Evolutionary conservation across 2,888 invertebrate species (phyloP).

Genomic region (Chalcosyrphus nemorum): DNA sequence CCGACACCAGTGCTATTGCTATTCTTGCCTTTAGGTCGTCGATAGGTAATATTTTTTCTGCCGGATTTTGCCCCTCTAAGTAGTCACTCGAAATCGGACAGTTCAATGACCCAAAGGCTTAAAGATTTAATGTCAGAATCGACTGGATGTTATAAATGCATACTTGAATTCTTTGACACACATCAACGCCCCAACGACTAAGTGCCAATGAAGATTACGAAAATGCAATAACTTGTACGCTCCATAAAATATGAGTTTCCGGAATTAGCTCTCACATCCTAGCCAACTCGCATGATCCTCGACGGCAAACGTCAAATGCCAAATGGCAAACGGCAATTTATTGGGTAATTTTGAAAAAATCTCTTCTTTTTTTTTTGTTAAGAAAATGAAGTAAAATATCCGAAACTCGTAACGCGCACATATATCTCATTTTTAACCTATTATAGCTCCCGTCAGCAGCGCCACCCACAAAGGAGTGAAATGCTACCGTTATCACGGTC

Average conservation of each 20-base stretch:
- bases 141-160: not conserved
- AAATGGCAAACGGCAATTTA: not conserved
- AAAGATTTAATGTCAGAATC: not conserved
- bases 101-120: not conserved
- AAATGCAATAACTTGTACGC: constrained; percentile 11
- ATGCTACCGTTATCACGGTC: constrained; percentile 30
- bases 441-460: constrained; percentile 22
- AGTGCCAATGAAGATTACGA: not conserved
- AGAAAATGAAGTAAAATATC: constrained; percentile 7
- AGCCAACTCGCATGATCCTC: not conserved
- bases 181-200: not conserved
- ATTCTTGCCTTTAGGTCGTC: not conserved
- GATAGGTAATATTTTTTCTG: not conserved
- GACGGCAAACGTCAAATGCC: too few species aligned
- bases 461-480: not conserved
- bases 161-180: not conserved
- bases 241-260: constrained; percentile 2
- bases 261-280: not conserved
- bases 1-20: not conserved
- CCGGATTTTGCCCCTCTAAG: not conserved
- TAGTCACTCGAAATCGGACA: not conserved
- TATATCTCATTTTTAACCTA: constrained; percentile 55
- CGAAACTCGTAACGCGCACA: not conserved
- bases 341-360: constrained; percentile 1
- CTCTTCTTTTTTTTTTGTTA: too few species aligned